Conservation (phyloP, 92 coral and sea anemone species). For the Porites divaricata region DNA sequence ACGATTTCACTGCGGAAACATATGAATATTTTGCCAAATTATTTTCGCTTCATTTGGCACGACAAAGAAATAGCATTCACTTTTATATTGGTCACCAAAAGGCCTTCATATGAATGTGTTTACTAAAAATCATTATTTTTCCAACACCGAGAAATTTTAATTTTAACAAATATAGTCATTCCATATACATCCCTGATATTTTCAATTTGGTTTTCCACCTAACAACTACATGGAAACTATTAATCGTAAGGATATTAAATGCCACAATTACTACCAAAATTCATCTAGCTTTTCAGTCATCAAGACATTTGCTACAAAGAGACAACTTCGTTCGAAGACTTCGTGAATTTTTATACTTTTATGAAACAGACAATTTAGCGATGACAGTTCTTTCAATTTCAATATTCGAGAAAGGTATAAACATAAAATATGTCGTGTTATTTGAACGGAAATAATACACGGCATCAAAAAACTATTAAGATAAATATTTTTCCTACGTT, state of each 20-base stretch:
- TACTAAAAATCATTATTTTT: background rate
- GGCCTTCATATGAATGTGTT: background rate
- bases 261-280: too few species aligned
- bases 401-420: background rate
- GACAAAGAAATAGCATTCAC: background rate
- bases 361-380: constrained; percentile 2
- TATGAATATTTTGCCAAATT: background rate
- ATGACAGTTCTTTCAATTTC: background rate
- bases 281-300: too few species aligned
- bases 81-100: background rate
- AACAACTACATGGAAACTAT: too few species aligned
- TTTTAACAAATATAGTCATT: background rate
- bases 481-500: background rate
- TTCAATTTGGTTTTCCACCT: background rate
- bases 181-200: background rate
- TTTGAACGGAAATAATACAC: background rate
- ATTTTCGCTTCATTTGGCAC: constrained; percentile 6
- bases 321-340: too few species aligned
- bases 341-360: too few species aligned
- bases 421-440: background rate
- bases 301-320: too few species aligned
- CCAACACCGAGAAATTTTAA: background rate
- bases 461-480: background rate
- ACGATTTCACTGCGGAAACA: background rate
- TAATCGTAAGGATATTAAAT: too few species aligned